Percentiles rank a stretch among this genome's conserved stretches.
These are phyloP conservation scores for Achroia grisella DNA, from an alignment of 1,140 invertebrate species.

Conservation along the genomic window DNA sequence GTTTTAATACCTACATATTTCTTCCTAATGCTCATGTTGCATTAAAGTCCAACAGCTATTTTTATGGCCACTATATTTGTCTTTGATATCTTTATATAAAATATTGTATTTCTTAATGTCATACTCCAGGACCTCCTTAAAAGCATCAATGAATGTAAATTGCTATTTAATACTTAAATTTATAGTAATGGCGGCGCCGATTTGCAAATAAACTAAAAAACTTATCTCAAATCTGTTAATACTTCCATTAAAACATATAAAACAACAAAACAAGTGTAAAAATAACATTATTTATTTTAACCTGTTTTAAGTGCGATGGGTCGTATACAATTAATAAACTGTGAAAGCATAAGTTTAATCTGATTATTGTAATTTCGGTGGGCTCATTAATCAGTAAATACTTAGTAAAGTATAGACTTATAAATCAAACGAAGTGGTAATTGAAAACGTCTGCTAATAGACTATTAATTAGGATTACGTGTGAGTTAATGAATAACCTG, in stretches of 20 bases:
- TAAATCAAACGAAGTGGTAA: slow-evolving; percentile 55
- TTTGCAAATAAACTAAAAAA: slow-evolving; percentile 8
- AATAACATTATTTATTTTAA: too few relatives aligned
- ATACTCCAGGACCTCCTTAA: slow-evolving; percentile 29
- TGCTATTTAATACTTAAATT: slow-evolving; percentile 25
- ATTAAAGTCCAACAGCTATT: neutral
- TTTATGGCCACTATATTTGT: slow-evolving; percentile 12
- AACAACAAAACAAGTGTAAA: too few relatives aligned
- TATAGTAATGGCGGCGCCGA: slow-evolving; percentile 27
- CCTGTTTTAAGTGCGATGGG: too few relatives aligned
- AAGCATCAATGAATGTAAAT: slow-evolving; percentile 38
- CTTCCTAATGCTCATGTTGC: too few relatives aligned
- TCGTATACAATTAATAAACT: neutral
- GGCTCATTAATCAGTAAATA: slow-evolving; percentile 31
- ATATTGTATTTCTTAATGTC: slow-evolving; percentile 19
- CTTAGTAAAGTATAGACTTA: slow-evolving; percentile 25
- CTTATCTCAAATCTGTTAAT: too few relatives aligned
- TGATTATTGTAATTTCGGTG: slow-evolving; percentile 30
- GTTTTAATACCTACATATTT: too few relatives aligned
- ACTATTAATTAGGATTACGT: slow-evolving; percentile 60
- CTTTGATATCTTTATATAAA: slow-evolving; percentile 15
- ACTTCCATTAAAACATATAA: too few relatives aligned
- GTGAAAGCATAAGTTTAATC: slow-evolving; percentile 25
- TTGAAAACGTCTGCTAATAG: slow-evolving; percentile 58
- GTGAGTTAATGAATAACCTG: slow-evolving; percentile 42